Percentiles rank a stretch among this genome's conserved stretches.
phyloP scores from a whole-genome alignment of 2,888 invertebrate genomes.

The Synergus gifuensis region DNA sequence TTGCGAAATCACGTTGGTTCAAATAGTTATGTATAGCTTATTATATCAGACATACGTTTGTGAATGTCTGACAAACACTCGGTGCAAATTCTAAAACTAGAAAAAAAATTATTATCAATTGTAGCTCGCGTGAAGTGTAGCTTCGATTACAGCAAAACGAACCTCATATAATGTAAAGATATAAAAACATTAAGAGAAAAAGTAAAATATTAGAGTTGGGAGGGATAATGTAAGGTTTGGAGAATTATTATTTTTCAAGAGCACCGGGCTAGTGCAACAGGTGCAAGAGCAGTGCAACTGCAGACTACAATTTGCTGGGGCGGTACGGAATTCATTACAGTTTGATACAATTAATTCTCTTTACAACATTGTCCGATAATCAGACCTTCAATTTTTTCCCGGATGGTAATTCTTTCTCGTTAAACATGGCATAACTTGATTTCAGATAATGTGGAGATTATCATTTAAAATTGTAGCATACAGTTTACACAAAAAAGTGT shows the following conservation, averaged over 20 bases:
- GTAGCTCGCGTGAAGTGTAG: not conserved
- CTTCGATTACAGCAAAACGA: not conserved
- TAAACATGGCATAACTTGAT: not conserved
- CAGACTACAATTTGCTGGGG: conserved; percentile 25
- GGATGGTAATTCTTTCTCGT: not conserved
- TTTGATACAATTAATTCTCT: conserved; percentile 19
- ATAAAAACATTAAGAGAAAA: not conserved
- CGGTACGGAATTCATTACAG: conserved; percentile 29
- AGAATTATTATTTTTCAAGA: conserved; percentile 25
- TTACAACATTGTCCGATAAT: not conserved
- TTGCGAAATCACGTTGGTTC: not conserved
- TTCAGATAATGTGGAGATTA: not conserved
- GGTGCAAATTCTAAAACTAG: conserved; percentile 3
- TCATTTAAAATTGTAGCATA: not conserved
- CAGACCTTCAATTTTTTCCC: not conserved
- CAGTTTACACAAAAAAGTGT: not conserved
- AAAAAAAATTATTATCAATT: not conserved
- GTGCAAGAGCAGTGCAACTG: conserved; percentile 27
- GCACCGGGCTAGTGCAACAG: conserved; percentile 24
- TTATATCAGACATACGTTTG: not conserved
- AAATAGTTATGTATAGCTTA: not conserved
- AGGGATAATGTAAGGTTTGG: conserved; percentile 14
- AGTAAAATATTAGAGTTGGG: not conserved
- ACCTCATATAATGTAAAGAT: not conserved
- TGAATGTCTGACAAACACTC: not conserved